Conservation (phyloP, 2,797 vertebrate genomes). For the Poeciliopsis turneri region DNA sequence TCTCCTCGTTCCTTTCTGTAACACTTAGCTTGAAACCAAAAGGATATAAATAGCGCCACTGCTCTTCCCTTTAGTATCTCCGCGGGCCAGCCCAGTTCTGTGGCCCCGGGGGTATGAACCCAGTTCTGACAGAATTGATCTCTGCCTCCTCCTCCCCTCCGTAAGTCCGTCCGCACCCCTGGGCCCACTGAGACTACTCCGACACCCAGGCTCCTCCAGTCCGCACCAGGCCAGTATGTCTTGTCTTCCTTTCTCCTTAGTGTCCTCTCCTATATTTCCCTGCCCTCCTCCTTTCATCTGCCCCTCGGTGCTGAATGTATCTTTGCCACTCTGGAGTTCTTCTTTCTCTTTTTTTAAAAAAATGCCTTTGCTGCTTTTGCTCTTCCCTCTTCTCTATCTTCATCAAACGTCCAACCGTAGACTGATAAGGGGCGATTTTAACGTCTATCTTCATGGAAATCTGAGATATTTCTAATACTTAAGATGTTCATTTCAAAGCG, state of each 20-base stretch:
- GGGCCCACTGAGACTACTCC: constrained; percentile 54
- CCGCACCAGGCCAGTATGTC: constrained; percentile 51
- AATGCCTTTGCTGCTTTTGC: constrained; percentile 10
- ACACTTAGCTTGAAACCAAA: constrained; percentile 62
- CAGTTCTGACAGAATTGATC: constrained; percentile 80
- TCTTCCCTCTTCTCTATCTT: not conserved
- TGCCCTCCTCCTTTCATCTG: constrained; percentile 43
- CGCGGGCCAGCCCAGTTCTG: constrained; percentile 71
- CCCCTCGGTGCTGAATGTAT: constrained; percentile 31
- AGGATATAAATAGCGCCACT: constrained; percentile 68
- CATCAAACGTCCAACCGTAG: not conserved
- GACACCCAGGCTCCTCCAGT: constrained; percentile 51
- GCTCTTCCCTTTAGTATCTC: constrained; percentile 48
- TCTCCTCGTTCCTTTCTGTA: constrained; percentile 38
- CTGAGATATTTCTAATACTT: not conserved
- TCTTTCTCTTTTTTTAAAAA: constrained; percentile 10
- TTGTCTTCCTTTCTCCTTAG: constrained; percentile 46
- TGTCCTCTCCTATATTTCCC: constrained; percentile 47
- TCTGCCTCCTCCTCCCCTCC: constrained; percentile 53
- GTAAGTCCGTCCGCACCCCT: constrained; percentile 57
- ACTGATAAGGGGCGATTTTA: not conserved
- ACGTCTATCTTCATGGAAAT: not conserved
- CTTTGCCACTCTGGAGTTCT: constrained; percentile 28
- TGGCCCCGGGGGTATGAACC: constrained; percentile 75
- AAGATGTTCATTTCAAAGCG: not conserved